A percentile compares a stretch with the other conserved stretches of the same genome.
Evolutionary conservation across 2,888 invertebrate genomes (phyloP).

Genomic region (Philopedon plagiatum): DNA sequence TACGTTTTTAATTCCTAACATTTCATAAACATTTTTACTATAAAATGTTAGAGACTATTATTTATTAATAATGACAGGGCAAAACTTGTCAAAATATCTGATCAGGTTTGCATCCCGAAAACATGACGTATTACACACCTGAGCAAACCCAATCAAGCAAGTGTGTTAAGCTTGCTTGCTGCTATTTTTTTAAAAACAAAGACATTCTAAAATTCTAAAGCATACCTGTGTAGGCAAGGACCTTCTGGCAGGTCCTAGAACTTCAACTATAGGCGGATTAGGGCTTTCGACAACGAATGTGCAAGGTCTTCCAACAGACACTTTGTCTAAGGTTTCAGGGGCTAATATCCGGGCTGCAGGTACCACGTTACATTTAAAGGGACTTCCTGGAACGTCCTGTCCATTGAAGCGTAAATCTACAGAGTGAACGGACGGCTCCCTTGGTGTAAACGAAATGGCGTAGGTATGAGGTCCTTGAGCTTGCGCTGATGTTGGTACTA

Average conservation of each 20-base stretch:
- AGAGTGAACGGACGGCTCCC: slow-evolving; percentile 90
- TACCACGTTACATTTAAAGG: slow-evolving; percentile 84
- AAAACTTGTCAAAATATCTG: too few relatives aligned
- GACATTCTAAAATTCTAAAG: background rate
- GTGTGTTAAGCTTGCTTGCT: too few relatives aligned
- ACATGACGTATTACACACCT: too few relatives aligned
- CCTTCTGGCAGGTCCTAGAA: slow-evolving; percentile 81
- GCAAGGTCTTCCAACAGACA: slow-evolving; percentile 88
- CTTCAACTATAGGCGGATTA: slow-evolving; percentile 84
- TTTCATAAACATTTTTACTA: too few relatives aligned
- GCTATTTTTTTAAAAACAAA: too few relatives aligned
- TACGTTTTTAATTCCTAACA: too few relatives aligned
- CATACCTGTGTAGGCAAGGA: slow-evolving; percentile 77
- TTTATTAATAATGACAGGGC: too few relatives aligned
- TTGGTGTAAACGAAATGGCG: slow-evolving; percentile 96
- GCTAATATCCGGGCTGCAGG: slow-evolving; percentile 89
- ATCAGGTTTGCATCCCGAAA: too few relatives aligned
- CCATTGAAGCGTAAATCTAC: slow-evolving; percentile 97
- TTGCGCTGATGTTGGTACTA: slow-evolving; percentile 96
- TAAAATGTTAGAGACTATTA: too few relatives aligned
- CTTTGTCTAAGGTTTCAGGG: slow-evolving; percentile 89
- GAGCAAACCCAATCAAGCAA: too few relatives aligned
- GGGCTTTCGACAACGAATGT: slow-evolving; percentile 91
- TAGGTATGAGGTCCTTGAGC: slow-evolving; percentile 97
- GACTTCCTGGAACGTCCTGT: slow-evolving; percentile 93